phyloP scores from a whole-genome alignment of 2,113 vertebrate genomes.

The Emydocephalus ijimae region DNA sequence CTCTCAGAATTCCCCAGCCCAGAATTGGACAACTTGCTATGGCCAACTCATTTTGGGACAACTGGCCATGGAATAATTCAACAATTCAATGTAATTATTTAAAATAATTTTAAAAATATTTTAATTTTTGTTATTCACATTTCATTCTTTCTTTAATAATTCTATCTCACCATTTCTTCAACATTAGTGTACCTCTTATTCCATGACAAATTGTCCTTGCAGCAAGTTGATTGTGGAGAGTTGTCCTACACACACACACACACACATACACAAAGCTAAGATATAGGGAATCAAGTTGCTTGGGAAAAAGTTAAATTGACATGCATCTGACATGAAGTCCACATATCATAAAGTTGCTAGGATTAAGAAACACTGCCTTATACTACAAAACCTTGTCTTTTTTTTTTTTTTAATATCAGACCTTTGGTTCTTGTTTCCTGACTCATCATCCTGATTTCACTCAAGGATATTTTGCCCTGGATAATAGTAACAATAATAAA shows the following conservation, averaged over 20 bases:
- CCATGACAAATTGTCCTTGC: not conserved
- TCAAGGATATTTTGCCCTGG: conserved; percentile 53
- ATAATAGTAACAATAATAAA: conserved; percentile 61
- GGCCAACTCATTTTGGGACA: too few species aligned
- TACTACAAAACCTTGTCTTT: conserved; percentile 27
- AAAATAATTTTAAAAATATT: too few species aligned
- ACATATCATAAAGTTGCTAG: not conserved
- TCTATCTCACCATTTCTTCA: not conserved
- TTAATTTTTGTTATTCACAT: too few species aligned
- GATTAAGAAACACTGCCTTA: not conserved
- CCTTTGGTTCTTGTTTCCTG: conserved; percentile 39
- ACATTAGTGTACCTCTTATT: not conserved
- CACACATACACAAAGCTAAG: too few species aligned
- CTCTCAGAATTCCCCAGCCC: too few species aligned
- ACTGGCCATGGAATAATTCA: too few species aligned
- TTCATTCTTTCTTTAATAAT: too few species aligned
- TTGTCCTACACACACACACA: not conserved
- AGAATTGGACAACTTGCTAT: too few species aligned
- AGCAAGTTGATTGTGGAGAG: not conserved
- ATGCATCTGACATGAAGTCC: not conserved
- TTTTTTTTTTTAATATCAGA: not conserved
- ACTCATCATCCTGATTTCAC: conserved; percentile 38
- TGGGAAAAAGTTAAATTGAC: not conserved
- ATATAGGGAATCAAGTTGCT: not conserved
- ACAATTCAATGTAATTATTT: too few species aligned